Conservation (phyloP, 2,113 vertebrate genomes). For the Microcebus lehilahytsara region DNA sequence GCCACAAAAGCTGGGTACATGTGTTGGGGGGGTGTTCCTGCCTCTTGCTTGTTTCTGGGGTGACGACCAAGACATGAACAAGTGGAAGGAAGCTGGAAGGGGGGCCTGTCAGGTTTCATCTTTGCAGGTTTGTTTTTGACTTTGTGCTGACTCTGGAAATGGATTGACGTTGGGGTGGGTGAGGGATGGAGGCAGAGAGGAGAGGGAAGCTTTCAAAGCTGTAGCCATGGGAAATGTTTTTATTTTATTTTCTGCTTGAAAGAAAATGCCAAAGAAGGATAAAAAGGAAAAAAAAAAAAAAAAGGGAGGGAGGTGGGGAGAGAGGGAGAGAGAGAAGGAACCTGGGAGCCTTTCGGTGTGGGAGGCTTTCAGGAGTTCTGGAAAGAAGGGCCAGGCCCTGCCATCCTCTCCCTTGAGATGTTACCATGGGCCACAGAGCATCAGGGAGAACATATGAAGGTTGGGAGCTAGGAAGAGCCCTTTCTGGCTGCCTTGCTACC, state of each 20-base stretch:
- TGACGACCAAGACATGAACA: too few species aligned
- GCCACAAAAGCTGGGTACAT: too few species aligned
- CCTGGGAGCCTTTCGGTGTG: neutral
- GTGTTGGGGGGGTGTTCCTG: too few species aligned
- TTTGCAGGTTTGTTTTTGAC: neutral
- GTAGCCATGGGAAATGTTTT: constrained; percentile 57
- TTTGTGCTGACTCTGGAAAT: neutral
- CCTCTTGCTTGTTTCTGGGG: too few species aligned
- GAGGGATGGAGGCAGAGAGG: neutral
- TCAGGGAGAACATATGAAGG: neutral
- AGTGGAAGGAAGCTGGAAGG: too few species aligned
- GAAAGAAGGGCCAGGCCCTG: neutral
- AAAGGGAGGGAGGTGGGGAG: neutral
- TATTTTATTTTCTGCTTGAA: constrained; percentile 52
- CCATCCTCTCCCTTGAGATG: neutral
- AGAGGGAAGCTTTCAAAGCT: constrained; percentile 45
- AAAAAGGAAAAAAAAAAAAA: neutral
- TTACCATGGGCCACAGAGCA: rapidly evolving
- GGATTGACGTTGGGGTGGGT: neutral
- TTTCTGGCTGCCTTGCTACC: neutral
- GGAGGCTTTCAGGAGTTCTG: neutral
- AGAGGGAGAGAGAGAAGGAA: neutral
- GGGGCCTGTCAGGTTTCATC: neutral
- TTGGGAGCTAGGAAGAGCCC: neutral
- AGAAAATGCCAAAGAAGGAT: constrained; percentile 45